These are phyloP conservation scores for Atlantisia rogersi DNA, from an alignment of 2,113 vertebrate genomes.

Conservation along the genomic window DNA sequence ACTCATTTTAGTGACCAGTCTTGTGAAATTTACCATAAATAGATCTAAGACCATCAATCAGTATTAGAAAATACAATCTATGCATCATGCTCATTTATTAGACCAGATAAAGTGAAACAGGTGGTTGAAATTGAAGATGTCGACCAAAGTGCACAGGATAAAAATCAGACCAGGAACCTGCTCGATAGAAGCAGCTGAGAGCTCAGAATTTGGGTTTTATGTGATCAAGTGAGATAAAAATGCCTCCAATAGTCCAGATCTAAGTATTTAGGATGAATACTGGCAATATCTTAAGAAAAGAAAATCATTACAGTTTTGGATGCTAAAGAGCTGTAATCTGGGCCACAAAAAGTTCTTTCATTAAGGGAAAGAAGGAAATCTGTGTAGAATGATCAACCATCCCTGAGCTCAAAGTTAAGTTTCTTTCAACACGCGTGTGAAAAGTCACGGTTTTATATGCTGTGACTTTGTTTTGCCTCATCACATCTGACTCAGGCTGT, in stretches of 20 bases:
- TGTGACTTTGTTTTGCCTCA: not conserved
- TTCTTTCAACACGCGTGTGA: slow-evolving; percentile 18
- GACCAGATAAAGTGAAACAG: not conserved
- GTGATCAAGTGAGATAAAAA: not conserved
- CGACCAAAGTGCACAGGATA: not conserved
- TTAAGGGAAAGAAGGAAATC: not conserved
- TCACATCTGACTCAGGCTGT: not conserved
- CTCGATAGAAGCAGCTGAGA: not conserved
- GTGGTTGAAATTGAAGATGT: not conserved
- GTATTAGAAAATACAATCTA: not conserved
- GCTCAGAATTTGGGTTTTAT: not conserved
- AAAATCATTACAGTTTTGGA: slow-evolving; percentile 30
- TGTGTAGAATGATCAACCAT: not conserved
- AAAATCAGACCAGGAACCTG: not conserved
- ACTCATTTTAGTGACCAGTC: not conserved
- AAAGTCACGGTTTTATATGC: not conserved
- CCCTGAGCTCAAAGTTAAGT: slow-evolving; percentile 18
- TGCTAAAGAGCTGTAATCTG: not conserved
- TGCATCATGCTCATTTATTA: not conserved
- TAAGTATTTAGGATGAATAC: not conserved
- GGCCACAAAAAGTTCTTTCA: not conserved
- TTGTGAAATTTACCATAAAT: not conserved
- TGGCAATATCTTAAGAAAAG: slow-evolving; percentile 26
- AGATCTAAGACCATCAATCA: not conserved
- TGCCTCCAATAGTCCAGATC: not conserved